phyloP scores from a whole-genome alignment of 2,113 vertebrate genomes.

The Agapornis roseicollis region DNA sequence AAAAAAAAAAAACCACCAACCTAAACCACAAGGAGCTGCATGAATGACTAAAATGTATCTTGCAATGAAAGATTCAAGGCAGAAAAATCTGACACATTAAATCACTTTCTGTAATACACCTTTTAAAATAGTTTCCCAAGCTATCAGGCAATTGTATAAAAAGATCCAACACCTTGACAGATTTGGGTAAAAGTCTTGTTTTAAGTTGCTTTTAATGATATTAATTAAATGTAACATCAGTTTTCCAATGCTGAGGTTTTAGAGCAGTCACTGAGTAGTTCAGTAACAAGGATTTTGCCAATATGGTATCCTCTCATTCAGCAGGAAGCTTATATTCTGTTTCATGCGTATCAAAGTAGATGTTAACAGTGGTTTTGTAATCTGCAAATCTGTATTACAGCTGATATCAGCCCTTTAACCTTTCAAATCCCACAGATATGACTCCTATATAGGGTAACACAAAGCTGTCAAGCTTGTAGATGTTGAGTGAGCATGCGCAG shows the following conservation, averaged over 20 bases:
- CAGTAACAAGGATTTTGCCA: neutral
- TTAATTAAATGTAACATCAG: neutral
- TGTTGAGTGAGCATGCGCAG: neutral
- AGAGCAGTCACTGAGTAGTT: neutral
- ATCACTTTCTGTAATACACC: neutral
- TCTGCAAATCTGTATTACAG: constrained; percentile 54
- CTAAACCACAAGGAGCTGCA: neutral
- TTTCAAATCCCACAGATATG: constrained; percentile 23
- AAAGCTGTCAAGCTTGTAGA: neutral
- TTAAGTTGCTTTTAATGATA: neutral
- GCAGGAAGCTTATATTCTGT: neutral
- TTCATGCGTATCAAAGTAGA: neutral
- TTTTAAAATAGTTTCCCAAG: neutral
- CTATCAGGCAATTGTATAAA: neutral
- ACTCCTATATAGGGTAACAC: neutral
- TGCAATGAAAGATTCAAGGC: neutral
- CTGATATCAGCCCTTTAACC: constrained; percentile 42
- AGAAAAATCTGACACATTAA: neutral
- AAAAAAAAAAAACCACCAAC: neutral
- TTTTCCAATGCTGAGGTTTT: neutral
- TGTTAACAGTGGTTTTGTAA: constrained; percentile 36
- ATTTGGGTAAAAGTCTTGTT: neutral
- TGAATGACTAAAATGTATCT: neutral
- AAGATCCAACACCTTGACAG: neutral
- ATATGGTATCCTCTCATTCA: neutral